Evolutionary conservation across 2,888 invertebrate genomes (phyloP).

Genomic region (Acrobeloides nanus): DNA sequence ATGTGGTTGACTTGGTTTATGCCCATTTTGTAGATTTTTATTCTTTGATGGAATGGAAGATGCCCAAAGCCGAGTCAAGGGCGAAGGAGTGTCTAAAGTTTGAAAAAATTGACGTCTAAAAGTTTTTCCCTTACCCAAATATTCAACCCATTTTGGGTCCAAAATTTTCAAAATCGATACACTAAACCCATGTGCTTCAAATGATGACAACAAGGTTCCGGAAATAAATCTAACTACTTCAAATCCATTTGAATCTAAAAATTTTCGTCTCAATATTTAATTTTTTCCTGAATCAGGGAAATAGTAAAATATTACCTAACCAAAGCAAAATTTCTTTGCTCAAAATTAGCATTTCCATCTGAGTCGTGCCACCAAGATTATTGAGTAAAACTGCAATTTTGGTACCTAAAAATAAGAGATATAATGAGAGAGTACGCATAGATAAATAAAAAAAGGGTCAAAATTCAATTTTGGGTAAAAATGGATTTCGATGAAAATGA

Average conservation of each 20-base stretch:
- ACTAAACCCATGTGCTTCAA: constrained; percentile 72
- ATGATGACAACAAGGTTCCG: constrained; percentile 62
- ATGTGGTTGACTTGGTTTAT: no score
- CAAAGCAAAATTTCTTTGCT: constrained; percentile 64
- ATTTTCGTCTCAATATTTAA: background rate
- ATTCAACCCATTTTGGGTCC: constrained; percentile 30
- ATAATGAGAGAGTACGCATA: no score
- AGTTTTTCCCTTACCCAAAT: no score
- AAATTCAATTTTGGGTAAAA: no score
- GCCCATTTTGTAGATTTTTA: no score
- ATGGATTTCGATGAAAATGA: no score
- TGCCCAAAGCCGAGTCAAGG: background rate
- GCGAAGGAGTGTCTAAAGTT: background rate
- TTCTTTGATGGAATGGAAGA: constrained; percentile 10
- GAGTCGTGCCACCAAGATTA: constrained; percentile 70
- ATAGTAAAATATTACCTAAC: constrained; percentile 59
- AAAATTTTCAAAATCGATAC: constrained; percentile 62
- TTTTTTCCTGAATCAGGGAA: background rate
- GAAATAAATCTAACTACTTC: constrained; percentile 52
- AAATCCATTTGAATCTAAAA: background rate
- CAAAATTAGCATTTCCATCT: constrained; percentile 70
- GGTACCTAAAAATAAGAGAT: no score
- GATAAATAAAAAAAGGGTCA: no score
- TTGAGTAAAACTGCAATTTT: constrained; percentile 67
- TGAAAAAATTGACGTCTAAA: no score